Conservation (phyloP, 2,888 invertebrate genomes). For the Rambutsinella grinnellia region DNA sequence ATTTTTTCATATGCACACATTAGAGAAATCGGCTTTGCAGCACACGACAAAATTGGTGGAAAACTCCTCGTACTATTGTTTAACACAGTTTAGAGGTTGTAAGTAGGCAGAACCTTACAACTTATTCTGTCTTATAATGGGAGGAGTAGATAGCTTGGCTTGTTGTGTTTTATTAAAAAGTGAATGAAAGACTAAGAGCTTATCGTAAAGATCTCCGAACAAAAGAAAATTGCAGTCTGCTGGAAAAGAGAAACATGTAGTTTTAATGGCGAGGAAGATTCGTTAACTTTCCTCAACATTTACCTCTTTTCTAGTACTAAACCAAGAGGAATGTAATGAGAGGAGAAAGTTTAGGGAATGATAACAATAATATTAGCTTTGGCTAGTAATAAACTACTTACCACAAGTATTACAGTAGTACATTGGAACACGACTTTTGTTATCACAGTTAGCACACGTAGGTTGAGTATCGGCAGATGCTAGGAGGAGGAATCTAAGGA, state of each 20-base stretch:
- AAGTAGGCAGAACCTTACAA: slow-evolving; percentile 22
- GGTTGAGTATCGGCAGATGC: slow-evolving; percentile 80
- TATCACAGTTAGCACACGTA: slow-evolving; percentile 83
- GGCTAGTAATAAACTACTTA: slow-evolving; percentile 67
- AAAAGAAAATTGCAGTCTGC: no score
- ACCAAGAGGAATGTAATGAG: background rate
- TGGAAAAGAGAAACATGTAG: background rate
- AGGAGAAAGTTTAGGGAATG: no score
- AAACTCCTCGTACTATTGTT: slow-evolving; percentile 14
- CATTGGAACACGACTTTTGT: slow-evolving; percentile 79
- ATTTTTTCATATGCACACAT: no score
- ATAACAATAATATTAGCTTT: background rate
- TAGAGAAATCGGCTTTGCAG: no score
- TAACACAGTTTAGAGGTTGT: slow-evolving; percentile 8
- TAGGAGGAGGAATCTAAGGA: slow-evolving; percentile 80
- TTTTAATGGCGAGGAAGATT: background rate
- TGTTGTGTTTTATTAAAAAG: no score
- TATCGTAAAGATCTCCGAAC: no score
- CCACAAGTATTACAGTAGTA: slow-evolving; percentile 85
- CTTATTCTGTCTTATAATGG: no score
- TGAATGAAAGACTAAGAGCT: no score
- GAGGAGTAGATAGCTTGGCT: no score
- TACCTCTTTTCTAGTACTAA: no score
- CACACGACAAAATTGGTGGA: no score
- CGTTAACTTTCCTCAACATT: no score